These are phyloP conservation scores for Axinella damicornis DNA, from an alignment of 37 sponge, comb jelly and placozoan species.

Conservation along the genomic window DNA sequence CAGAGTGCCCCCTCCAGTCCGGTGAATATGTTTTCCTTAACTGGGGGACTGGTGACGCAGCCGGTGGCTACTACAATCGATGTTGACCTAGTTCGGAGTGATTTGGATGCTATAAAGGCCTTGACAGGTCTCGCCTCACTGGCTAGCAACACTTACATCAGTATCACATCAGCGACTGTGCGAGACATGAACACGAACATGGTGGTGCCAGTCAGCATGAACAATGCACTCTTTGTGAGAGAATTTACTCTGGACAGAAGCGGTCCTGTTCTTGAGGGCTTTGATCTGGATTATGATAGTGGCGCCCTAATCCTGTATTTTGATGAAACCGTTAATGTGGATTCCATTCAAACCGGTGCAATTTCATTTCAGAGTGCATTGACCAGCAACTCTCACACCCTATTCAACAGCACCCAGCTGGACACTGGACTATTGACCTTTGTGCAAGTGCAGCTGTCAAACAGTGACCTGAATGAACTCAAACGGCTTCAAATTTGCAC, in stretches of 20 bases:
- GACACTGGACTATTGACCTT: slow-evolving; percentile 44
- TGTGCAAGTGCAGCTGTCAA: slow-evolving; percentile 43
- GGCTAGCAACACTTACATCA: slow-evolving; percentile 76
- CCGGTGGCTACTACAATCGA: slow-evolving; percentile 57
- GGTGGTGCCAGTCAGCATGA: slow-evolving; percentile 62
- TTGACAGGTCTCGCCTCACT: slow-evolving; percentile 52
- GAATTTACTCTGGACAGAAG: slow-evolving; percentile 56
- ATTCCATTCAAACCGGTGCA: slow-evolving; percentile 19
- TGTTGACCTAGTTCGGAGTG: slow-evolving; percentile 38
- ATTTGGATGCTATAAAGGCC: slow-evolving; percentile 71
- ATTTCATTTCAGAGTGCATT: slow-evolving; percentile 52
- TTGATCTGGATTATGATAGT: slow-evolving; percentile 65
- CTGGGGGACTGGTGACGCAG: slow-evolving; percentile 44
- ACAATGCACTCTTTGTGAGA: slow-evolving; percentile 40
- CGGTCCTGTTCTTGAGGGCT: slow-evolving; percentile 57
- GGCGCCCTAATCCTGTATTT: slow-evolving; percentile 73
- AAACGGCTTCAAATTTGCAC: slow-evolving; percentile 69
- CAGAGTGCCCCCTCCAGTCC: slow-evolving; percentile 52
- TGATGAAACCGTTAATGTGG: slow-evolving; percentile 78
- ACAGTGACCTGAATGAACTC: slow-evolving; percentile 79
- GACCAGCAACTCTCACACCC: neutral
- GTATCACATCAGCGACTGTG: slow-evolving; percentile 67
- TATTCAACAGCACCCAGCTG: slow-evolving; percentile 13
- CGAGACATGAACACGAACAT: slow-evolving; percentile 75
- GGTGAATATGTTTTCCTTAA: slow-evolving; percentile 20